phyloP scores from a whole-genome alignment of 23 tunicate genomes.

The Oikopleura vanhoeffeni region DNA sequence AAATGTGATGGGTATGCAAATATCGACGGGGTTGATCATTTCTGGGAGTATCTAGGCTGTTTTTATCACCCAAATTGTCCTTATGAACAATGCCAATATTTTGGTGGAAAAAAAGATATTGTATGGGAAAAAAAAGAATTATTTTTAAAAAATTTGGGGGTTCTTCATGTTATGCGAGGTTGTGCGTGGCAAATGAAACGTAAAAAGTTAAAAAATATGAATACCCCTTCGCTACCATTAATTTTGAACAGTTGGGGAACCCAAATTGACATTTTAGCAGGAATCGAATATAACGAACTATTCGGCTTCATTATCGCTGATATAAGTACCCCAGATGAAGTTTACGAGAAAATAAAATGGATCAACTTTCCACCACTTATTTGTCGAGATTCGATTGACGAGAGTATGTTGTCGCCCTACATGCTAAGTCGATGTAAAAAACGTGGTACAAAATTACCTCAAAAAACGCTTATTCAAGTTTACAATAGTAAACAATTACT shows the following conservation, averaged over 20 bases:
- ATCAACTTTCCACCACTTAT: slow-evolving; percentile 5
- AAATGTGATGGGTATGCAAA: neutral
- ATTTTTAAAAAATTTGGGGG: neutral
- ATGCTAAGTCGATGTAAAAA: neutral
- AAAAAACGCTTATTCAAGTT: neutral
- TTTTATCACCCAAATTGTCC: neutral
- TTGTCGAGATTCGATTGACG: neutral
- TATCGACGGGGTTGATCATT: neutral
- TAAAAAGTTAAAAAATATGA: neutral
- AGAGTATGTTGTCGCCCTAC: neutral
- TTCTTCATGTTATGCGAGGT: neutral
- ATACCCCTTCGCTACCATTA: neutral
- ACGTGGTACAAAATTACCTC: neutral
- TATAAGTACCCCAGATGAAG: neutral
- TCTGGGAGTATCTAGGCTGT: neutral
- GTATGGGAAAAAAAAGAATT: neutral
- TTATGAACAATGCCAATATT: neutral
- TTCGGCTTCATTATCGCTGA: slow-evolving; percentile 2
- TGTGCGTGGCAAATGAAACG: neutral
- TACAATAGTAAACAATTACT: neutral
- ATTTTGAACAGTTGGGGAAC: neutral
- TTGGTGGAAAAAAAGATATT: no score
- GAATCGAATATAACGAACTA: neutral
- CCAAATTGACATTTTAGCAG: neutral
- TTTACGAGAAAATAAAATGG: neutral